These are phyloP conservation scores for Melitaea athalia DNA, from an alignment of 2,888 invertebrate species.

Conservation along the genomic window DNA sequence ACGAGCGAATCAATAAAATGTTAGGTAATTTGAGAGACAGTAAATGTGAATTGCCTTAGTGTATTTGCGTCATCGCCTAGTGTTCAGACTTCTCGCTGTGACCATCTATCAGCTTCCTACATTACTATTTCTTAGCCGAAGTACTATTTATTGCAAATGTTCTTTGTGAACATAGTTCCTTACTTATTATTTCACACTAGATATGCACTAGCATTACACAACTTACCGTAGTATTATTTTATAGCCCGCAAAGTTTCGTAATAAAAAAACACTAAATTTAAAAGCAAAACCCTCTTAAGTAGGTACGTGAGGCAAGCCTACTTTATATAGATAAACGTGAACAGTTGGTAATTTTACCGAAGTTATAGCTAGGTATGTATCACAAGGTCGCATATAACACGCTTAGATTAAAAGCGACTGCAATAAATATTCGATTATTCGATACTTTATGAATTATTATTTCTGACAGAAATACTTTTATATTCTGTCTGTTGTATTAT, in stretches of 20 bases:
- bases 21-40: background rate
- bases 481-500: too few relatives aligned
- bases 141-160: too few relatives aligned
- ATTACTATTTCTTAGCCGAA: too few relatives aligned
- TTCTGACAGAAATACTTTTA: too few relatives aligned
- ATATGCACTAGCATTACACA: too few relatives aligned
- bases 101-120: too few relatives aligned
- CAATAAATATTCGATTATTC: background rate
- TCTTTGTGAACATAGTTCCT: too few relatives aligned
- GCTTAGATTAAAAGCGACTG: background rate
- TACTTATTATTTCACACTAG: too few relatives aligned
- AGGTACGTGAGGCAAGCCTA: background rate
- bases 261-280: too few relatives aligned
- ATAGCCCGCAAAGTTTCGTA: too few relatives aligned
- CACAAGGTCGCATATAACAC: conserved; percentile 10
- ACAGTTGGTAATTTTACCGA: conserved; percentile 1
- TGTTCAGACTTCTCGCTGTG: too few relatives aligned
- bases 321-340: conserved; percentile 1
- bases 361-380: conserved; percentile 1
- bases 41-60: background rate
- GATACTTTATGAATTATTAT: background rate
- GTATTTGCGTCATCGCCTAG: background rate
- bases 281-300: background rate
- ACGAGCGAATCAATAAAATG: background rate
- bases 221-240: too few relatives aligned